These are phyloP conservation scores for Melanaphis sacchari DNA, from an alignment of 1,140 invertebrate genomes.

Conservation along the genomic window DNA sequence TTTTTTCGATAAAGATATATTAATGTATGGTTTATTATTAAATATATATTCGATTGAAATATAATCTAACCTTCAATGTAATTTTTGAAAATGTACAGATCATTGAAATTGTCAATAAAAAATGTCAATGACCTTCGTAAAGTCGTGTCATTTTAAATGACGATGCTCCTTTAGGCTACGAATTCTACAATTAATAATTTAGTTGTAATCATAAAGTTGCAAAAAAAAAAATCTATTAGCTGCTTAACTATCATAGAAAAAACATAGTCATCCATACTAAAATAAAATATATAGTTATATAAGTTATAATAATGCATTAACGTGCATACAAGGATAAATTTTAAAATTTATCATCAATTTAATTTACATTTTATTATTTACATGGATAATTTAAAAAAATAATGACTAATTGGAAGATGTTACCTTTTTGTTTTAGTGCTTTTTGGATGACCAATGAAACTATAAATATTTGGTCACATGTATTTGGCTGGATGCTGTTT, in stretches of 20 bases:
- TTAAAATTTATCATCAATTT: background rate
- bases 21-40: background rate
- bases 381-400: background rate
- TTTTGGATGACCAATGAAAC: slow-evolving; percentile 98
- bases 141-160: background rate
- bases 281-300: background rate
- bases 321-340: background rate
- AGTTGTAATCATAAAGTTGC: background rate
- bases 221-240: background rate
- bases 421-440: slow-evolving; percentile 70
- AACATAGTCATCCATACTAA: background rate
- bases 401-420: background rate
- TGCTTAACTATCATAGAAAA: background rate
- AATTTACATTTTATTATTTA: background rate
- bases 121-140: slow-evolving; percentile 5
- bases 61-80: background rate
- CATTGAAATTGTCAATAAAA: slow-evolving; percentile 11
- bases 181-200: background rate
- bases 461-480: slow-evolving; percentile 96
- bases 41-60: background rate
- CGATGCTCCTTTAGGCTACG: background rate
- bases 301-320: background rate
- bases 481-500: slow-evolving; percentile 90
- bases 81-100: background rate
- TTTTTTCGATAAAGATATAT: background rate